Conservation (phyloP, 2,888 invertebrate genomes). For the Reticulitermes lucifugus region DNA sequence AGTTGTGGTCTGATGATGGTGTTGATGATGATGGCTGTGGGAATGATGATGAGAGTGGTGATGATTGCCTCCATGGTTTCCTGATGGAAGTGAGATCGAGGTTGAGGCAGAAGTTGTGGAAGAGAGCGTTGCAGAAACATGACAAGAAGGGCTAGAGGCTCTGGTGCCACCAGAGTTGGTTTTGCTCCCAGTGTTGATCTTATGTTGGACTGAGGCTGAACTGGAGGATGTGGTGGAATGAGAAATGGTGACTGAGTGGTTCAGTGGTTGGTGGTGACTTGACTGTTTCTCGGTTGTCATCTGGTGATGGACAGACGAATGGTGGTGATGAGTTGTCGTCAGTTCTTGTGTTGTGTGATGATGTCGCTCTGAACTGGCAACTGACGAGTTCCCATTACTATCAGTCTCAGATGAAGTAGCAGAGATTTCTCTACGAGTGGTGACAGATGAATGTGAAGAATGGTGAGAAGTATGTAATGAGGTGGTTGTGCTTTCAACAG, state of each 20-base stretch:
- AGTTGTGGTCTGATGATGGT: conserved; percentile 42
- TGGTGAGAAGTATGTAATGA: conserved; percentile 77
- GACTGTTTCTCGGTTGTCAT: conserved; percentile 50
- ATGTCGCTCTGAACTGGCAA: conserved; percentile 56
- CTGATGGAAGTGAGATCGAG: conserved; percentile 68
- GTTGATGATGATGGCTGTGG: conserved; percentile 50
- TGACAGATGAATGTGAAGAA: conserved; percentile 78
- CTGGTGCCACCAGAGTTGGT: neutral
- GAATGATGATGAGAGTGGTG: conserved; percentile 63
- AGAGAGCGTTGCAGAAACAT: conserved; percentile 69
- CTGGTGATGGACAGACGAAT: conserved; percentile 57
- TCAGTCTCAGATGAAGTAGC: conserved; percentile 39
- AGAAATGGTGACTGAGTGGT: conserved; percentile 69
- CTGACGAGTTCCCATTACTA: neutral
- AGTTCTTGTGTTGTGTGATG: conserved; percentile 75
- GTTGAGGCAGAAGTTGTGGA: conserved; percentile 63
- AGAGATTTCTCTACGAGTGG: conserved; percentile 65
- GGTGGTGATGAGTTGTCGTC: conserved; percentile 75
- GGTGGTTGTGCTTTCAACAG: conserved; percentile 72
- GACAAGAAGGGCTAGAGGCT: conserved; percentile 60
- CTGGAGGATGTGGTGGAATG: conserved; percentile 77
- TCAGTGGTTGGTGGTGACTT: conserved; percentile 29
- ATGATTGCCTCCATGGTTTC: conserved; percentile 74
- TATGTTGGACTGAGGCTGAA: conserved; percentile 74
- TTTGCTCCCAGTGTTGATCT: conserved; percentile 65